These are phyloP conservation scores for Eulimnadia texana DNA, from an alignment of 1,140 invertebrate species.

Conservation along the genomic window DNA sequence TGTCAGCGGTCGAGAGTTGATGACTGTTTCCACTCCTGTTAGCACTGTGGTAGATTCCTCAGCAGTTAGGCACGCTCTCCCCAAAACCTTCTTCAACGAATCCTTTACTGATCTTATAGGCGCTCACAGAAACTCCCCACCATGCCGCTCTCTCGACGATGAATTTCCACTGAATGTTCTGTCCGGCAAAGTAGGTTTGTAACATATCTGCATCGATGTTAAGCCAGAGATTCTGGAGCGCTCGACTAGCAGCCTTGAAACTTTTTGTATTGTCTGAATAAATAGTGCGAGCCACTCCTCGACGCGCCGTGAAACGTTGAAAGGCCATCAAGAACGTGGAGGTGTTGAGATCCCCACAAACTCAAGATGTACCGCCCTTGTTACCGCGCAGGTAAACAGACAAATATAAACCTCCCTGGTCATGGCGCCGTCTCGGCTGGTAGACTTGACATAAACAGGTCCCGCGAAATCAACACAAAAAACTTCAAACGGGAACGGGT, in stretches of 20 bases:
- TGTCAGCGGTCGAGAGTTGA: slow-evolving; percentile 28
- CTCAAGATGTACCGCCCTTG: slow-evolving; percentile 27
- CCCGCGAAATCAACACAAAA: slow-evolving; percentile 26
- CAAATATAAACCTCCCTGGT: slow-evolving; percentile 25
- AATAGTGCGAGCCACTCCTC: slow-evolving; percentile 22
- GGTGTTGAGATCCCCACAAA: slow-evolving; percentile 24
- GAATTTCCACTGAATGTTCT: slow-evolving; percentile 26
- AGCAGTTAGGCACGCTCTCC: slow-evolving; percentile 21
- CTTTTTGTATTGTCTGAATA: slow-evolving; percentile 26
- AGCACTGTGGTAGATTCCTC: slow-evolving; percentile 27
- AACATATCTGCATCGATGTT: background rate
- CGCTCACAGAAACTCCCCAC: slow-evolving; percentile 30
- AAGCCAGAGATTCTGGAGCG: background rate
- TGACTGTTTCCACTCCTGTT: slow-evolving; percentile 23
- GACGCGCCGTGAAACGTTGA: slow-evolving; percentile 25
- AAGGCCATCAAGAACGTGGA: slow-evolving; percentile 24
- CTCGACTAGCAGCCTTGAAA: slow-evolving; percentile 20
- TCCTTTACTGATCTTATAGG: slow-evolving; percentile 28
- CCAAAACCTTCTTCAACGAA: slow-evolving; percentile 20
- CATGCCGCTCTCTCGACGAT: slow-evolving; percentile 28
- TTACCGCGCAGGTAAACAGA: slow-evolving; percentile 27
- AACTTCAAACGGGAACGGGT: slow-evolving; percentile 14
- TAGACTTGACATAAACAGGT: slow-evolving; percentile 25
- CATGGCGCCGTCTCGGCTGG: slow-evolving; percentile 21
- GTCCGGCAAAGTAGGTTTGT: background rate